Evolutionary conservation across 1,140 invertebrate species (phyloP), one percentile per base, ranked within the genome.

Genomic region (Vanessa tameamea): DNA sequence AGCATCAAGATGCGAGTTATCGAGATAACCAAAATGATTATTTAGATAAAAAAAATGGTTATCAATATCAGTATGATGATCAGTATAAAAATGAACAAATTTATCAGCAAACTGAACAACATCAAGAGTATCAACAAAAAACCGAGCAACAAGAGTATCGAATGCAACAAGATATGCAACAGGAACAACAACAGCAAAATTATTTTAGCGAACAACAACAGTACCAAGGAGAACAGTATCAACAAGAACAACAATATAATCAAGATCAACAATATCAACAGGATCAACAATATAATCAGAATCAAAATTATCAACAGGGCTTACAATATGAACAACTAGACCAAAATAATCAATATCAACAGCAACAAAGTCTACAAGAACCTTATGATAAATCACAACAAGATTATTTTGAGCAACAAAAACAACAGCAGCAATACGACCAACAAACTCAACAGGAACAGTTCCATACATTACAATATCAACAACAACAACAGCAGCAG

Each of bases 241-340:
- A 80, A 43, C 73, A 78, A 55, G 69, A 77, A 31, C 66, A 79
- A 55, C 70, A 81, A 73, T 77, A 75, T 69, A 66, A 78, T 37
- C 93, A 93, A 77, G 94, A 95, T 79, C 94, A 94, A 20, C 89
- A 93, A 78, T 79, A 87, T 71, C 74, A 83, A 47, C 80, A 87
- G 59, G 70, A 82, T 65, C 79, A 85, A 57, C 75, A 80, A 69
- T 74, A 73, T 69, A 16, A 78, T 6, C 69, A 74, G 65, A 70
- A 81, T 53, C 50, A 73, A 37, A 69, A 77, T 55, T 76, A 85
- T 59, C 70, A 78, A 16, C 70, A 76, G 48, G 63, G 92, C 61
- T 92, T 91, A 69, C 91, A 92, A 66, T 90, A 93, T 81, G 81
- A 84, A 69, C 76, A 68, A 59, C 92, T 92, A 71, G 90, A 93